Base-by-base conservation (phyloP, 2,888 invertebrate species). In the Drosophila kokeensis region DNA sequence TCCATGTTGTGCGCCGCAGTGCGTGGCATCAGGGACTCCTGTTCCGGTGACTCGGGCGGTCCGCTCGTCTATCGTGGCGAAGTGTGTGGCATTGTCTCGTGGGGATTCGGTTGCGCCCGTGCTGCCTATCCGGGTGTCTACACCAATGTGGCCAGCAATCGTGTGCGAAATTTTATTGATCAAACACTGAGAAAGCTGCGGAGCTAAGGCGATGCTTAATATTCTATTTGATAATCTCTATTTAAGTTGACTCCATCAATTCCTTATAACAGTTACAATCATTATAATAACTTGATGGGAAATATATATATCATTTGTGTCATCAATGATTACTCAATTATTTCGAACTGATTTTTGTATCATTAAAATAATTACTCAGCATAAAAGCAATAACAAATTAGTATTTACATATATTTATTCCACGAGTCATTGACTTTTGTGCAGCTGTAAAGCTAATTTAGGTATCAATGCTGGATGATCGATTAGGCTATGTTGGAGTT, bases 21-120 rank as follows among this genome's bases (percentile, higher is more conserved):
- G 21, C 78, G 89, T 0, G 91, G 91, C 11, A 64, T 83, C 4
- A 83, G 74, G 49, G 93, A 93, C 70, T 89, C 93, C 1, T 93
- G 93, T 59, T 83, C 86, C 2, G 93, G 93, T 0, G 93, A 93
- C 67, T 93, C 93, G 2, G 93, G 93, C 7, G 93, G 93, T 4
- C 93, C 93, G 1, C 74, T 90, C 27, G 89, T 92, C 4, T 87
- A 81, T 45, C 87, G 91, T 4, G 90, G 90, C 1, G 78, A 86
- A 36, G 83, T 93, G 80, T 82, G 93, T 95, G 97, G 97, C 34
- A 94, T 97, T 24, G 96, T 97, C 0, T 97, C 97, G 0, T 93
- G 91, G 89, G 93, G 92, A 27, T 82, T 90, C 45, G 92, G 92
- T 0, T 93, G 92, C 66, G 92, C 76, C 0, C 81, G 83, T 5